Evolutionary conservation across 2,113 vertebrate species (phyloP), one percentile per base, ranked within the genome.

Genomic region (Epinephelus fuscoguttatus): DNA sequence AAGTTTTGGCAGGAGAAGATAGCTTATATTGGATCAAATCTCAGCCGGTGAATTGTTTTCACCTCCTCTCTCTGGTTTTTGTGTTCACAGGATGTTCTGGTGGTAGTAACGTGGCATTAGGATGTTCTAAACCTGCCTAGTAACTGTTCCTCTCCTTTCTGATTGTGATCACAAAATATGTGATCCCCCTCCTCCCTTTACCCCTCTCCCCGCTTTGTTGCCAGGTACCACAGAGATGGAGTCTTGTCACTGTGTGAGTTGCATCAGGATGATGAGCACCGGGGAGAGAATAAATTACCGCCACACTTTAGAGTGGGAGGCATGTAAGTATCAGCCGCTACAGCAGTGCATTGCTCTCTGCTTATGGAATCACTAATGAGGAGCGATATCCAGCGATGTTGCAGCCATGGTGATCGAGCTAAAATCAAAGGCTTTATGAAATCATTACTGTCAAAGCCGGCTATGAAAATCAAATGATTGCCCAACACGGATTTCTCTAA

Each of bases 291-390:
- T 94, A 92, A 90, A 94, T 94, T 92, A 92, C 89, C 27, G 18
- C 74, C 75, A 86, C 83, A 80, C 88, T 88, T 86, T 88, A 70
- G 91, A 91, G 90, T 89, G 85, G 88, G 85, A 93, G 88, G 85
- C 89, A 88, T 91, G 93, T 90, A 89, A 90, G 85, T 88, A 91
- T 81, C 84, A 89, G 86, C 69, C 25, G 77, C 85, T 85, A 88
- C 86, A 89, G 79, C 88, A 57, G 73, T 74, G 78, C 80, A 45
- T 78, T 62, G 82, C 87, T 74, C 88, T 76, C 82, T 83, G 86
- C 92, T 84, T 85, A 93, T 89, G 69, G 89, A 92, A 92, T 92
- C 37, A 3, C 81, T 91, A 94, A 94, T 91, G 90, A 93, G 88
- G 45, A 70, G 86, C 37, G 17, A 49, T 80, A 84, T 57, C 80